These are phyloP conservation scores for Erebia aethiops DNA, from an alignment of 2,888 invertebrate genomes.

Conservation along the genomic window DNA sequence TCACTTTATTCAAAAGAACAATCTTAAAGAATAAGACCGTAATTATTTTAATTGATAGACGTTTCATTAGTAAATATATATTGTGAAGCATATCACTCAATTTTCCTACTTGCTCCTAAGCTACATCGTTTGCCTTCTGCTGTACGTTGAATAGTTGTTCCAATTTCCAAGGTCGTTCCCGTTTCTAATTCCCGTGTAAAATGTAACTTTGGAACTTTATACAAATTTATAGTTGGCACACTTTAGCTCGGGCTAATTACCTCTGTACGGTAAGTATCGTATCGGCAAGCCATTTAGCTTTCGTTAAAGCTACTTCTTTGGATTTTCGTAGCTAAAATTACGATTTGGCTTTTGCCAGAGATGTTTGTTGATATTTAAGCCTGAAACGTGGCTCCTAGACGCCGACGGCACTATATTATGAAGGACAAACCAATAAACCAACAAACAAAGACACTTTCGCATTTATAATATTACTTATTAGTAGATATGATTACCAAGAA, in stretches of 20 bases:
- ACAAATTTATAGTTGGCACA: constrained; percentile 12
- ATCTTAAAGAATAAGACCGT: too few species aligned
- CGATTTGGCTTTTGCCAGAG: background rate
- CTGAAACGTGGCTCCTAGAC: background rate
- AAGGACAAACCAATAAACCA: too few species aligned
- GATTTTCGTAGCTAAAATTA: background rate
- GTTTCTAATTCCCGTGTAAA: constrained; percentile 16
- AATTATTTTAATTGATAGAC: too few species aligned
- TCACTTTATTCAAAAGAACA: too few species aligned
- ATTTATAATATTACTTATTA: too few species aligned
- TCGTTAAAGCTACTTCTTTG: background rate
- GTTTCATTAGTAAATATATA: too few species aligned
- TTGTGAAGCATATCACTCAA: background rate
- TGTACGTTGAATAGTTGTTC: constrained; percentile 39
- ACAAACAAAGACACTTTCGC: too few species aligned
- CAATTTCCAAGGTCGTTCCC: constrained; percentile 33
- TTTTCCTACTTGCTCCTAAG: background rate
- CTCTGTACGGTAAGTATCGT: constrained; percentile 2
- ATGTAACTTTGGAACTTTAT: constrained; percentile 11
- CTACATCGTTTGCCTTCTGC: constrained; percentile 38
- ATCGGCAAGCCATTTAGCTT: background rate
- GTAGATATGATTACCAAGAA: too few species aligned
- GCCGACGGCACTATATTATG: too few species aligned
- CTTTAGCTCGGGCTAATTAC: constrained; percentile 13
- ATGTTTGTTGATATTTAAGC: background rate